Evolutionary conservation across 2,888 invertebrate genomes (phyloP).

Genomic region (Leucophenga montana): DNA sequence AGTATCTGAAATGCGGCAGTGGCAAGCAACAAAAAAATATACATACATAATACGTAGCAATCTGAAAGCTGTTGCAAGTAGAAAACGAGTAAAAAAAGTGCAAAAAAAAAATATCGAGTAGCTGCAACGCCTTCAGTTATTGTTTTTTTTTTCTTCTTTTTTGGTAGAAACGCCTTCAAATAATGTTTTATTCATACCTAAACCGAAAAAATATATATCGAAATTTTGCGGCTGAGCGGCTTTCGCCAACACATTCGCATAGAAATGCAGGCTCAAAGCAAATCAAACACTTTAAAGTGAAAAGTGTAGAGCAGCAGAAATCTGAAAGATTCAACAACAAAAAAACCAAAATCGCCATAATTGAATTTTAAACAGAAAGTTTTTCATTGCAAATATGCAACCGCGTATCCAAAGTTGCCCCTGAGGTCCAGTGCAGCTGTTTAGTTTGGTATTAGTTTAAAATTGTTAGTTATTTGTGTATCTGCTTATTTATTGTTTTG

Average conservation of each 20-base stretch:
- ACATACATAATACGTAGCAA: not conserved
- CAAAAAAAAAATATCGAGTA: constrained; percentile 47
- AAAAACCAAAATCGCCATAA: constrained; percentile 15
- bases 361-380: constrained; percentile 23
- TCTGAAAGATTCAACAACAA: too few relatives aligned
- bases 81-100: constrained; percentile 14
- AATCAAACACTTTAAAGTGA: constrained; percentile 27
- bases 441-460: not conserved
- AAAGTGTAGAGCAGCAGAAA: constrained; percentile 5
- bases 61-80: not conserved
- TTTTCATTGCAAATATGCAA: too few relatives aligned
- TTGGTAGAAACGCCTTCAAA: constrained; percentile 57
- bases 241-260: constrained; percentile 12
- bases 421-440: too few relatives aligned
- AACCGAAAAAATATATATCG: not conserved
- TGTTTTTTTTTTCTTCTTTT: constrained; percentile 58
- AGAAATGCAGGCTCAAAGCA: not conserved
- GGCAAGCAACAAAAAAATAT: constrained; percentile 29
- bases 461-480: constrained; percentile 11
- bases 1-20: constrained; percentile 31
- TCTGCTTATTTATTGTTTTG: not conserved
- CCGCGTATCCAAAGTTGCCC: too few relatives aligned
- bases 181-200: constrained; percentile 60
- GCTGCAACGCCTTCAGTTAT: constrained; percentile 64
- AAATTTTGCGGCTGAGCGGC: constrained; percentile 14